Conservation (phyloP, 2,113 vertebrate genomes). For the Thryonomys swinderianus region DNA sequence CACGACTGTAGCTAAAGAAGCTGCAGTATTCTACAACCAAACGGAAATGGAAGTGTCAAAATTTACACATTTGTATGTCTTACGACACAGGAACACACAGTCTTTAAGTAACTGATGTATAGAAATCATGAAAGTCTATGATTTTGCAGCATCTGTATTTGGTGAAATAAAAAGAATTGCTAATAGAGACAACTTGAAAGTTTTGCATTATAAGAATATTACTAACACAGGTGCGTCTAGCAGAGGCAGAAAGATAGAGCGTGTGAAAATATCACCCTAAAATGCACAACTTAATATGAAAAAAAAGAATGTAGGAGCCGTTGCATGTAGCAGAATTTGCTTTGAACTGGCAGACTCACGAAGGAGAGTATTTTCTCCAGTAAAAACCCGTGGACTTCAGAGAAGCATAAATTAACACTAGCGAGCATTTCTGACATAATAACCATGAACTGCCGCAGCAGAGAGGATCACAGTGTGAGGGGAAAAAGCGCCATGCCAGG, state of each 20-base stretch:
- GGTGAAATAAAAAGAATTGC: constrained; percentile 15
- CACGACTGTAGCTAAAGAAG: not conserved
- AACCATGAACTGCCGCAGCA: not conserved
- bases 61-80: not conserved
- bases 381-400: not conserved
- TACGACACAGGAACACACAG: not conserved
- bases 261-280: constrained; percentile 2
- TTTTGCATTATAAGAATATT: not conserved
- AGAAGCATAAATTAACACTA: not conserved
- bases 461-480: not conserved
- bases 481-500: not conserved
- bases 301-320: not conserved
- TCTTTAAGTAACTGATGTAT: not conserved
- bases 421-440: constrained; percentile 24
- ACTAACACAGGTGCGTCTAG: not conserved
- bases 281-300: constrained; percentile 15
- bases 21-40: not conserved
- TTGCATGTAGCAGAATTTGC: not conserved
- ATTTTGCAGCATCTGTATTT: constrained; percentile 39
- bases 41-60: not conserved
- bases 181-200: constrained; percentile 7
- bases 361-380: not conserved
- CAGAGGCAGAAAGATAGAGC: not conserved
- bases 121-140: constrained; percentile 29
- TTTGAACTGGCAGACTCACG: not conserved